Evolutionary conservation across 2,797 vertebrate genomes (phyloP).

Genomic region (Xenentodon cancila): DNA sequence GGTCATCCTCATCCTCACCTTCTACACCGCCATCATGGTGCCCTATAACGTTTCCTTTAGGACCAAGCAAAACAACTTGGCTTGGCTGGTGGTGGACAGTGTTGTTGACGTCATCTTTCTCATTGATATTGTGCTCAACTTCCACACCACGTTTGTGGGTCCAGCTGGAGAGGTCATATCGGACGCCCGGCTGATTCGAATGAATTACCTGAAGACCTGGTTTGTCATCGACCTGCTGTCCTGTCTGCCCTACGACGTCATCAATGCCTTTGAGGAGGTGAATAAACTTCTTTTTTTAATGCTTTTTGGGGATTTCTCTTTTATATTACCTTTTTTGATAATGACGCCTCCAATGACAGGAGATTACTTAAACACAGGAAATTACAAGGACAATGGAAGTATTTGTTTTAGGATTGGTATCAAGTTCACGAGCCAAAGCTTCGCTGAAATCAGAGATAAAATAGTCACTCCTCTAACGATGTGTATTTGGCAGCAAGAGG

Average conservation of each 20-base stretch:
- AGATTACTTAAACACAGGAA: too few species aligned
- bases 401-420: too few species aligned
- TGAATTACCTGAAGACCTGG: constrained; percentile 99
- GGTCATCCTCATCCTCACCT: constrained; percentile 97
- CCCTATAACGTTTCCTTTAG: constrained; percentile 98
- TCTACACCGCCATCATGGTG: constrained; percentile 99
- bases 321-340: too few species aligned
- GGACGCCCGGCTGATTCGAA: constrained; percentile 94
- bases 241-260: constrained; percentile 98
- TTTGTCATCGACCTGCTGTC: constrained; percentile 97
- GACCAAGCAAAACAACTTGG: constrained; percentile 97
- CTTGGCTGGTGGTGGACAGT: constrained; percentile 96
- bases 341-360: too few species aligned
- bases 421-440: too few species aligned
- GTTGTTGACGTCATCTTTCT: constrained; percentile 97
- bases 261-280: constrained; percentile 98
- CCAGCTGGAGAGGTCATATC: constrained; percentile 97
- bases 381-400: too few species aligned
- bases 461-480: too few species aligned
- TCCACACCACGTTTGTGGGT: constrained; percentile 97
- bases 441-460: too few species aligned
- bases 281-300: too few species aligned
- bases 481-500: too few species aligned
- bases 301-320: too few species aligned
- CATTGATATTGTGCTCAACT: constrained; percentile 98